A percentile compares a stretch with the other conserved stretches of the same genome.
These are phyloP conservation scores for Cynopterus sphinx DNA, from an alignment of 2,797 vertebrate species.

Conservation along the genomic window DNA sequence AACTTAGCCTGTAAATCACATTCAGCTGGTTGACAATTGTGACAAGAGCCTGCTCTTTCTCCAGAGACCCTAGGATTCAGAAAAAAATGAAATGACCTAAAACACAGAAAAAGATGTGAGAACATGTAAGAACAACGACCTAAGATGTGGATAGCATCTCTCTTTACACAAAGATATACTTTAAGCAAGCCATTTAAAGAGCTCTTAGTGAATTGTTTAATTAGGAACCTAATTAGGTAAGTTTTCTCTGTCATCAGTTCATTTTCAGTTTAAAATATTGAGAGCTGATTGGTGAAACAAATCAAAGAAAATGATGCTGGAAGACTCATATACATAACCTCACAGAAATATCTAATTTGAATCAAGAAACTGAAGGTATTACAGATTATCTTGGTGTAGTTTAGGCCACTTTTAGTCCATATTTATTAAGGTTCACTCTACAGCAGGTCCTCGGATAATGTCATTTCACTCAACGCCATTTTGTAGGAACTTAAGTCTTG, in stretches of 20 bases:
- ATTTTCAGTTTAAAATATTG: slow-evolving; percentile 17
- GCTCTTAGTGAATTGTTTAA: not conserved
- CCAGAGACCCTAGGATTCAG: not conserved
- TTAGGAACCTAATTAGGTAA: not conserved
- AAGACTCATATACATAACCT: not conserved
- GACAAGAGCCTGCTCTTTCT: not conserved
- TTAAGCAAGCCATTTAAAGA: slow-evolving; percentile 15
- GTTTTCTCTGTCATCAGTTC: not conserved
- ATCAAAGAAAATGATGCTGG: slow-evolving; percentile 40
- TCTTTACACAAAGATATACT: not conserved
- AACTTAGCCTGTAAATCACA: not conserved
- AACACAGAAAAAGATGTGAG: not conserved
- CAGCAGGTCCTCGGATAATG: not conserved
- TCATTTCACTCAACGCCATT: not conserved
- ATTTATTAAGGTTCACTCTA: not conserved
- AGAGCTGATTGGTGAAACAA: not conserved
- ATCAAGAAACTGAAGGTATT: not conserved
- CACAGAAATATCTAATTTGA: not conserved
- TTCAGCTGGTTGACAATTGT: not conserved
- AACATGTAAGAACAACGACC: not conserved
- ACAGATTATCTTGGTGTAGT: not conserved
- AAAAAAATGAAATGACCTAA: not conserved
- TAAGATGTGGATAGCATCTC: not conserved
- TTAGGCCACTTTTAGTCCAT: not conserved
- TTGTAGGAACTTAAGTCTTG: not conserved